Evolutionary conservation across 2,113 vertebrate genomes (phyloP).

Genomic region (Hiodon alosoides): DNA sequence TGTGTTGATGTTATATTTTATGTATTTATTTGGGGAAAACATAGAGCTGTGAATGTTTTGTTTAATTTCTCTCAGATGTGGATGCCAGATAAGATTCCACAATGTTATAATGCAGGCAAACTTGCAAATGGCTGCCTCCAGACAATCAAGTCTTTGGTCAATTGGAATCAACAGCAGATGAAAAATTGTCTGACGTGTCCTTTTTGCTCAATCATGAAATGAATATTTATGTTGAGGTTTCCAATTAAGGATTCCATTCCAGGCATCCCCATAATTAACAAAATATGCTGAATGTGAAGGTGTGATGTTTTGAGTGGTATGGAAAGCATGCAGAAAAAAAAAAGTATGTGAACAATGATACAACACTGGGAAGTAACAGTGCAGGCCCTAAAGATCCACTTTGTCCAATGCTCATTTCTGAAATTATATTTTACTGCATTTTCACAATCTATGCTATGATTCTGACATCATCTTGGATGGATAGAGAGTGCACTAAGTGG

Average conservation of each 20-base stretch:
- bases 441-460: not conserved
- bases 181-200: conserved; percentile 52
- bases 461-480: too few species aligned
- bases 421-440: conserved; percentile 10
- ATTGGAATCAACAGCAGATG: conserved; percentile 33
- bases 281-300: conserved; percentile 60
- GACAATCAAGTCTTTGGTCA: conserved; percentile 20
- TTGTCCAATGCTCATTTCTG: conserved; percentile 63
- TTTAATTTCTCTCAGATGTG: not conserved
- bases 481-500: too few species aligned
- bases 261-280: conserved; percentile 75
- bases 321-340: conserved; percentile 56
- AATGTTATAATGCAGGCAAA: conserved; percentile 2
- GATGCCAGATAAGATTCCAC: conserved; percentile 22
- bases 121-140: conserved; percentile 14
- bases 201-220: conserved; percentile 54
- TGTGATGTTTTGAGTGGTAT: conserved; percentile 51
- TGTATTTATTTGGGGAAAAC: conserved; percentile 3
- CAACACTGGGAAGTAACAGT: conserved; percentile 31
- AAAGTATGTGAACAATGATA: conserved; percentile 59
- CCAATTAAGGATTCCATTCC: conserved; percentile 64
- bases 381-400: conserved; percentile 25
- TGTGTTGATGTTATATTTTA: conserved; percentile 5
- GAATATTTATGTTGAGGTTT: conserved; percentile 51
- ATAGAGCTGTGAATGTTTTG: not conserved